Conservation (phyloP, 2,888 invertebrate species). For the Augochlorella aurata region DNA sequence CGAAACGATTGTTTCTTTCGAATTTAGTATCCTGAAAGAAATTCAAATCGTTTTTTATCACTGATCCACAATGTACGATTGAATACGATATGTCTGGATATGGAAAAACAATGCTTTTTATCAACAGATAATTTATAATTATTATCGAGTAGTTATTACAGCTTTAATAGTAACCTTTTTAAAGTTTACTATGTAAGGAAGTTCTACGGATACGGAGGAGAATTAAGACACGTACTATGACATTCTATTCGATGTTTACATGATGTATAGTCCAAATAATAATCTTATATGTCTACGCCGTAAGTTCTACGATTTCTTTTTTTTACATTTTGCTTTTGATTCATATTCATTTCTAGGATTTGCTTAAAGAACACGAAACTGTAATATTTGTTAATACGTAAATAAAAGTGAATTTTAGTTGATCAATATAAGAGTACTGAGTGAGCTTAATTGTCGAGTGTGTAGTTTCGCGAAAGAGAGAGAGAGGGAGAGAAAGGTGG, state of each 20-base stretch:
- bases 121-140: constrained; percentile 41
- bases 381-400: constrained; percentile 57
- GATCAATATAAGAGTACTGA: constrained; percentile 40
- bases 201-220: constrained; percentile 45
- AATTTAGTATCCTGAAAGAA: constrained; percentile 23
- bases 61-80: constrained; percentile 37
- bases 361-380: constrained; percentile 46
- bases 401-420: constrained; percentile 59
- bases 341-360: constrained; percentile 49
- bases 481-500: background rate
- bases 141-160: constrained; percentile 38
- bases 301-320: constrained; percentile 46
- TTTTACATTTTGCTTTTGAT: constrained; percentile 40
- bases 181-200: constrained; percentile 50
- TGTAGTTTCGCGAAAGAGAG: background rate
- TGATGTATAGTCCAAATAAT: constrained; percentile 58
- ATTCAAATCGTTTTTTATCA: constrained; percentile 38
- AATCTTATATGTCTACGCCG: constrained; percentile 50
- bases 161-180: constrained; percentile 44
- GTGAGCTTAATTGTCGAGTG: constrained; percentile 34
- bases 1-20: constrained; percentile 35
- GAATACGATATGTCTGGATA: constrained; percentile 26
- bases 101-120: constrained; percentile 36
- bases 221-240: constrained; percentile 49
- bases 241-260: constrained; percentile 55